Conservation (phyloP, 2,797 vertebrate species). For the Sebastiscus albofasciatus region DNA sequence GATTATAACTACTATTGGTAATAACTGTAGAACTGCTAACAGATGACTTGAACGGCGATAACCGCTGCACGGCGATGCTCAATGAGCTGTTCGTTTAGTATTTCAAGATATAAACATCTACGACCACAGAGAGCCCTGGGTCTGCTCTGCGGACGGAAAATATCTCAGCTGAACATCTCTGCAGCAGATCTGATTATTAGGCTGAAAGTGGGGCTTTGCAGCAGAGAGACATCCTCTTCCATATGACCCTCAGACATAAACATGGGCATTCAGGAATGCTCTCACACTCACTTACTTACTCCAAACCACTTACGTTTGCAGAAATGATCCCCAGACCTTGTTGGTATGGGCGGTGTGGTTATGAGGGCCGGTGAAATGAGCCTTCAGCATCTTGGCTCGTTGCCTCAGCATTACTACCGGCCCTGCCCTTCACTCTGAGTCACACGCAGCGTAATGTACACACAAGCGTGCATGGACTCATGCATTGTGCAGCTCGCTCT, state of each 20-base stretch:
- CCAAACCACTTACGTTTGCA: slow-evolving; percentile 50
- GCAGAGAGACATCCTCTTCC: slow-evolving; percentile 9
- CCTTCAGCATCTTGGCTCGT: slow-evolving; percentile 27
- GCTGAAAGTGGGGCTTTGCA: slow-evolving; percentile 18
- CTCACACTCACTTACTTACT: slow-evolving; percentile 20
- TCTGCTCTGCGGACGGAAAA: slow-evolving; percentile 39
- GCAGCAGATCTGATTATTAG: slow-evolving; percentile 36
- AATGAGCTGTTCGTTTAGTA: neutral
- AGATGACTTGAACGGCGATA: neutral
- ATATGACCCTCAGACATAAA: slow-evolving; percentile 39
- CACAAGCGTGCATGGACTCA: slow-evolving; percentile 10
- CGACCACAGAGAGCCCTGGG: slow-evolving; percentile 12
- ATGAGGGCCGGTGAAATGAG: neutral
- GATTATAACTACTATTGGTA: neutral
- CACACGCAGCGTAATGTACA: slow-evolving; percentile 31
- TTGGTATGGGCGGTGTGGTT: slow-evolving; percentile 40
- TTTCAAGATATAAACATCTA: slow-evolving; percentile 17
- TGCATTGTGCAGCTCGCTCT: neutral
- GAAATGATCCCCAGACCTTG: slow-evolving; percentile 32
- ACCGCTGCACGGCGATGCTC: neutral
- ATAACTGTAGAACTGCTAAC: neutral
- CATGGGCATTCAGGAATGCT: slow-evolving; percentile 45
- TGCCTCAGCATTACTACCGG: slow-evolving; percentile 26
- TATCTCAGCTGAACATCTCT: slow-evolving; percentile 31
- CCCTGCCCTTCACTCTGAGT: slow-evolving; percentile 40